Percentiles rank a stretch among this genome's conserved stretches.
These are phyloP conservation scores for Ariopsis seemanni DNA, from an alignment of 2,113 vertebrate genomes.

Conservation along the genomic window DNA sequence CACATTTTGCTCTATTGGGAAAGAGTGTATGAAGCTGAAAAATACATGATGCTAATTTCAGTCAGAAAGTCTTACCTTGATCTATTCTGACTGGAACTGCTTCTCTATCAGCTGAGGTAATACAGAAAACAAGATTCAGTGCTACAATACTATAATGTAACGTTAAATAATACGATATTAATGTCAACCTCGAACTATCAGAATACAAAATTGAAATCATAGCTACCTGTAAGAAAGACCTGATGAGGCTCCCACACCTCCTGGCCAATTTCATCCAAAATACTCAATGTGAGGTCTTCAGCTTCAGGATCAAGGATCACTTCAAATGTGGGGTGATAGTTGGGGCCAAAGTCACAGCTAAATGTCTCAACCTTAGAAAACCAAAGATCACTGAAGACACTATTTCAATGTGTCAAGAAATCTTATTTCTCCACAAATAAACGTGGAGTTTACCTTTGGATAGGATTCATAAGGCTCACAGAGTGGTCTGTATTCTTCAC, in stretches of 20 bases:
- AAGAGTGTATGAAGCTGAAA: neutral
- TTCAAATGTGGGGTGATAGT: conserved; percentile 32
- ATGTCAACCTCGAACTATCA: neutral
- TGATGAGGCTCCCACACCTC: conserved; percentile 17
- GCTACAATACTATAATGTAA: neutral
- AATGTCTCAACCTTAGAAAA: conserved; percentile 4
- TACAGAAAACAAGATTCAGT: conserved; percentile 12
- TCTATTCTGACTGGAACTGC: neutral
- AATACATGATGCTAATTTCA: neutral
- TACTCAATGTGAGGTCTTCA: conserved; percentile 4
- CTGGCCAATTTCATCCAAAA: conserved; percentile 3
- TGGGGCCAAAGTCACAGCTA: neutral
- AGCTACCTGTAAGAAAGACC: neutral
- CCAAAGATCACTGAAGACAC: neutral
- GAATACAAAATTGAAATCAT: neutral
- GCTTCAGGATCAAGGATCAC: conserved; percentile 1
- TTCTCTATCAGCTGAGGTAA: neutral
- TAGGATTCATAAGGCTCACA: neutral
- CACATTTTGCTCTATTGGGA: no score
- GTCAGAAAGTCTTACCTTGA: neutral
- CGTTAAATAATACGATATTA: neutral
- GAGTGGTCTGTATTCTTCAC: conserved; percentile 16
- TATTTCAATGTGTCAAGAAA: neutral
- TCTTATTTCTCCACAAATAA: neutral
- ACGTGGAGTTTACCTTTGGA: conserved; percentile 17